These are phyloP conservation scores for Zygaena filipendulae DNA, from an alignment of 2,888 invertebrate species.

Conservation along the genomic window DNA sequence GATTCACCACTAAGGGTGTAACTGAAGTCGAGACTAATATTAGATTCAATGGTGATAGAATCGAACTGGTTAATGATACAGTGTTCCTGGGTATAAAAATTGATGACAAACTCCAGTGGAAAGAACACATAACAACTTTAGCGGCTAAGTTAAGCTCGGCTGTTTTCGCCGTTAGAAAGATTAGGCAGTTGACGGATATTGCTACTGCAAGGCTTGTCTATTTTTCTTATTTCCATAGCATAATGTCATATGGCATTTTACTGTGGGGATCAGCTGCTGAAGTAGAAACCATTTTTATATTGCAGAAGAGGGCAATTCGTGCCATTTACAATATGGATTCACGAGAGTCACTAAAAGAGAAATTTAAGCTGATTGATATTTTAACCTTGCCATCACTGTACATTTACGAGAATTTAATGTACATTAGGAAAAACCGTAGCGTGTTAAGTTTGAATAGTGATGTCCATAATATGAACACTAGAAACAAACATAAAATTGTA, in stretches of 20 bases:
- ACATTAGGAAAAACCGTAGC: too few relatives aligned
- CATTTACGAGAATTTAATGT: too few relatives aligned
- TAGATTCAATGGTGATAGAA: conserved; percentile 2
- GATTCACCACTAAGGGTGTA: too few relatives aligned
- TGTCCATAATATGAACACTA: too few relatives aligned
- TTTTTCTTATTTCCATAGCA: conserved; percentile 11
- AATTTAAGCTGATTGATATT: too few relatives aligned
- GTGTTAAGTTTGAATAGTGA: too few relatives aligned
- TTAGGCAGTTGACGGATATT: conserved; percentile 5
- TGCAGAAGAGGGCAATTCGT: too few relatives aligned
- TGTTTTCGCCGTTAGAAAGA: conserved; percentile 11
- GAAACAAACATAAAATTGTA: too few relatives aligned
- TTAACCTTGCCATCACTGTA: too few relatives aligned
- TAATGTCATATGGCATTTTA: conserved; percentile 12
- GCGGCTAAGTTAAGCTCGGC: conserved; percentile 12
- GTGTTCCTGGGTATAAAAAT: conserved; percentile 9
- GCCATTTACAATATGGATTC: too few relatives aligned
- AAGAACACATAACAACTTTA: conserved; percentile 7
- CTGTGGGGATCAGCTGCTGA: conserved; percentile 12
- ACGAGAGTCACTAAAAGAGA: too few relatives aligned
- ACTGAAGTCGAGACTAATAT: neutral
- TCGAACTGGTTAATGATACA: conserved; percentile 5
- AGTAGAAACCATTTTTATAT: conserved; percentile 9
- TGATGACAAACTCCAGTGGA: too few relatives aligned
- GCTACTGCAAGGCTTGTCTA: conserved; percentile 8